Percentiles rank a stretch among this genome's conserved stretches.
These are phyloP conservation scores for Perizoma flavofasciatum DNA, from an alignment of 2,888 invertebrate species.

Conservation along the genomic window DNA sequence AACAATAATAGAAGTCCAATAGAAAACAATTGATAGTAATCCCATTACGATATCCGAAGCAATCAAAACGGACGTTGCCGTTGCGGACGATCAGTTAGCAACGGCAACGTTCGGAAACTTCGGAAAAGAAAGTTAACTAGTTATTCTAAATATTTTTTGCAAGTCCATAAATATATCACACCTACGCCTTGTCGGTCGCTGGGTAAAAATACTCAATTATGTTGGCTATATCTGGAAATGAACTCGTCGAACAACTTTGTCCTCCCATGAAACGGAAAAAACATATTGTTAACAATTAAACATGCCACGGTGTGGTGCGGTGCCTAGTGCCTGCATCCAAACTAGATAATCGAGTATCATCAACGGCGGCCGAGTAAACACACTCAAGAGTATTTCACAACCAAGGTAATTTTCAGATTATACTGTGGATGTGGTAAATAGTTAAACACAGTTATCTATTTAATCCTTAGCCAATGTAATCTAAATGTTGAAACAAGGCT, in stretches of 20 bases:
- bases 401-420: constrained; percentile 28
- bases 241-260: constrained; percentile 39
- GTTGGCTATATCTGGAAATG: constrained; percentile 48
- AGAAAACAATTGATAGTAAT: constrained; percentile 34
- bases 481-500: constrained; percentile 11
- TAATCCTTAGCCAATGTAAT: constrained; percentile 15
- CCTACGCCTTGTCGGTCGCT: constrained; percentile 36
- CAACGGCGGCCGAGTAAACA: constrained; percentile 14
- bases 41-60: constrained; percentile 24
- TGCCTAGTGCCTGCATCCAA: constrained; percentile 4
- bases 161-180: constrained; percentile 42
- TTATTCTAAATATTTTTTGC: constrained; percentile 40
- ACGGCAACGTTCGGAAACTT: constrained; percentile 46
- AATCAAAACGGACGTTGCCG: constrained; percentile 41
- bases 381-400: constrained; percentile 32
- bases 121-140: constrained; percentile 46
- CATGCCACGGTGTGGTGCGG: constrained; percentile 8
- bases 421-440: constrained; percentile 12
- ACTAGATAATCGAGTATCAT: constrained; percentile 8
- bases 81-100: constrained; percentile 4
- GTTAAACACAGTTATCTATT: constrained; percentile 17
- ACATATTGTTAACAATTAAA: constrained; percentile 29
- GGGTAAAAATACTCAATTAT: constrained; percentile 16
- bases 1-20: constrained; percentile 28
- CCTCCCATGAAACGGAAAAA: constrained; percentile 24